phyloP scores from a whole-genome alignment of 2,888 invertebrate species.

The Hydropsyche betteni region DNA sequence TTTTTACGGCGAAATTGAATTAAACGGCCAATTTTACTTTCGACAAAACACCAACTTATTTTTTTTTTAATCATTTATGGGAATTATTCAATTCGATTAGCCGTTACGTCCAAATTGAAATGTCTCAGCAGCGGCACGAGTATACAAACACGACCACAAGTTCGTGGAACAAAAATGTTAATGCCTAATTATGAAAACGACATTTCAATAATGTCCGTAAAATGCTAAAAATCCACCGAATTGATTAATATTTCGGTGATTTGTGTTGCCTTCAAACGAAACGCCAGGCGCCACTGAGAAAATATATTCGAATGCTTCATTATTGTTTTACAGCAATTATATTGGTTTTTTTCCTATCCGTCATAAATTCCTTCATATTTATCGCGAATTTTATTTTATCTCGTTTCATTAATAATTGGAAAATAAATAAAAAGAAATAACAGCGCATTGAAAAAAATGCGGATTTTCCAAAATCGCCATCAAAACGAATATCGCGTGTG shows the following conservation, averaged over 20 bases:
- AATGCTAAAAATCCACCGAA: too few species aligned
- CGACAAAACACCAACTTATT: too few species aligned
- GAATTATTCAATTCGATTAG: too few species aligned
- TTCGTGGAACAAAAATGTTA: neutral
- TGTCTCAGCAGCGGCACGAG: too few species aligned
- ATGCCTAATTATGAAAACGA: slow-evolving; percentile 24
- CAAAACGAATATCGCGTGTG: slow-evolving; percentile 44
- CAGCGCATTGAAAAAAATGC: slow-evolving; percentile 21
- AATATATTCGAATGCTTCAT: neutral
- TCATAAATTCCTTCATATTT: slow-evolving; percentile 10
- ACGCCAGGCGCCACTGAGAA: neutral
- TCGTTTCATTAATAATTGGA: neutral
- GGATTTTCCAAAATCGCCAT: slow-evolving; percentile 45
- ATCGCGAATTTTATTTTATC: neutral
- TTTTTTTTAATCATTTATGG: too few species aligned
- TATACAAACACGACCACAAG: neutral
- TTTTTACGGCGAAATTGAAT: too few species aligned
- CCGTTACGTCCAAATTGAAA: too few species aligned
- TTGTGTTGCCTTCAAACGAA: neutral
- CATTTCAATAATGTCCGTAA: slow-evolving; percentile 17
- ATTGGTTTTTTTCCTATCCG: neutral
- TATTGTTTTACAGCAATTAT: slow-evolving; percentile 11
- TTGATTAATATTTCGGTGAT: slow-evolving; percentile 28
- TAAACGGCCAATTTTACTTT: too few species aligned
- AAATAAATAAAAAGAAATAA: neutral